Evolutionary conservation across 1,140 invertebrate genomes (phyloP), one percentile per base, ranked within the genome.

Genomic region (Cataglyphis hispanica): DNA sequence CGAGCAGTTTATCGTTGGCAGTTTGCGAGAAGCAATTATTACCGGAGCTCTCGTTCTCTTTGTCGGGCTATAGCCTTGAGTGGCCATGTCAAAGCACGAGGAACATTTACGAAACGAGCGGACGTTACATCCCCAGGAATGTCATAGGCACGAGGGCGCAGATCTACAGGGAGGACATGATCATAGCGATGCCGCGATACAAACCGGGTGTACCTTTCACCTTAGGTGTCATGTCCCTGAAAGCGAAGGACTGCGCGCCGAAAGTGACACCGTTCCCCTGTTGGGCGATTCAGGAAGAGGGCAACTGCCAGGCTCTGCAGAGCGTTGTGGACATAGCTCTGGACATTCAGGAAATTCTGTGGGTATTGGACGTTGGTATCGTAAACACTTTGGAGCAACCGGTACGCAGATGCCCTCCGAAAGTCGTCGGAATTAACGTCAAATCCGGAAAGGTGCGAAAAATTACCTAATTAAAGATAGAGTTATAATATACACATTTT

Each of bases 281-380:
- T 88, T 97, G 96, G 96, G 90, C 95, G 8, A 94, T 96, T 34
- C 96, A 97, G 89, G 96, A 96, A 84, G 96, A 96, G 90, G 96
- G 96, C 25, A 96, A 96, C 89, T 96, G 96, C 84, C 92, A 96
- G 50, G 96, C 96, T 0, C 87, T 97, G 2, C 96, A 97, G 84
- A 96, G 95, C 11, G 96, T 95, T 11, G 95, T 97, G 3, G 96
- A 97, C 90, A 91, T 97, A 4, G 94, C 93, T 53, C 85, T 97
- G 31, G 96, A 97, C 91, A 89, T 92, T 19, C 92, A 96, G 91
- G 96, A 96, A 84, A 95, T 96, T n/a, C 91, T 97, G 1, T 97
- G 97, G 97, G 95, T 96, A 2, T 93, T 97, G 64, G 97, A 97
- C 89, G 95, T 95, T 58, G 97, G 97, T 53, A 94, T 97, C 50